phyloP scores from a whole-genome alignment of 2,113 vertebrate genomes.

The Parotia lawesii region DNA sequence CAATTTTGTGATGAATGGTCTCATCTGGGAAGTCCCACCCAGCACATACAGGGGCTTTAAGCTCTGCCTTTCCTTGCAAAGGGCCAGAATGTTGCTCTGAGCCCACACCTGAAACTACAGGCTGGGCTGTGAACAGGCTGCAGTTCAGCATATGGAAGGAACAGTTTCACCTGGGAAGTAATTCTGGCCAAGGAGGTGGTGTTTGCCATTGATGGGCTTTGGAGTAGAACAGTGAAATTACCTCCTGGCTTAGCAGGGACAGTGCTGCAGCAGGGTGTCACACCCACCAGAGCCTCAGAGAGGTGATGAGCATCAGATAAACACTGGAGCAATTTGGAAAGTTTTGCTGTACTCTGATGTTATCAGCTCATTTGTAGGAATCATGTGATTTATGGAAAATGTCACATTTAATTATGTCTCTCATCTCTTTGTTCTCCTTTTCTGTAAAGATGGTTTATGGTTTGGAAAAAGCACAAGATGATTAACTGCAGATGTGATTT shows the following conservation, averaged over 20 bases:
- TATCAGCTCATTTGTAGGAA: not conserved
- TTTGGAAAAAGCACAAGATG: constrained; percentile 18
- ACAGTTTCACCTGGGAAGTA: not conserved
- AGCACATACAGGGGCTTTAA: rapidly evolving
- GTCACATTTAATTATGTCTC: constrained; percentile 10
- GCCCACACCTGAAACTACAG: not conserved
- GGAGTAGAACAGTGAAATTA: not conserved
- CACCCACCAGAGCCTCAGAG: not conserved
- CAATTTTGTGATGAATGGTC: not conserved
- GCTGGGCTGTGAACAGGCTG: not conserved
- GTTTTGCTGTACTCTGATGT: not conserved
- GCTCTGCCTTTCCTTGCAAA: not conserved
- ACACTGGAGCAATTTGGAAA: not conserved
- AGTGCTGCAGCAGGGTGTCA: not conserved
- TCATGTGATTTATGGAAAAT: constrained; percentile 23
- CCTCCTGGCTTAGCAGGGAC: not conserved
- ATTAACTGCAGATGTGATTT: constrained; percentile 50
- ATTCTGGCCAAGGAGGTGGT: not conserved
- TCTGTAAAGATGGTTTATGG: not conserved
- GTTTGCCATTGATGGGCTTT: not conserved
- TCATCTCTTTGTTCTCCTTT: not conserved
- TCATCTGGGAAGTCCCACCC: not conserved
- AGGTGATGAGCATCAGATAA: not conserved
- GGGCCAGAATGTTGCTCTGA: not conserved
- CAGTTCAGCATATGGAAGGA: not conserved